Base-by-base conservation (phyloP, 2,888 invertebrate species). In the Nudaria mundana region DNA sequence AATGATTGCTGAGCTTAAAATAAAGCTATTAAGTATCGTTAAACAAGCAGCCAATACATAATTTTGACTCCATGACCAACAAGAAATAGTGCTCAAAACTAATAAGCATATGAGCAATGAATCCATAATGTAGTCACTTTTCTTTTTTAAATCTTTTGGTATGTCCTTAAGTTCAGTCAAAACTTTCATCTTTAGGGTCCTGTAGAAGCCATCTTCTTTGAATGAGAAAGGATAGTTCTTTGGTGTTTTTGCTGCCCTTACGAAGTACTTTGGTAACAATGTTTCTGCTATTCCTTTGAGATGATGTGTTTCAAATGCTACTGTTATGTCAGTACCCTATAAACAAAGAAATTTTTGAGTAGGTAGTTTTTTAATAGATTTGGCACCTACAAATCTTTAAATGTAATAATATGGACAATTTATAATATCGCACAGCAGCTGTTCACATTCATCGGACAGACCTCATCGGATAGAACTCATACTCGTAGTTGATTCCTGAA, bases 221-320 rank as follows among this genome's bases (percentile, higher is more conserved):
- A 96, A 94, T 0, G 94, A 95, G 48, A 93, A 92, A 0, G 95
- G 94, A 1, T 93, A 91, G 64, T 92, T 93, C 58, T 96, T 88
- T 0, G 92, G 91, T 0, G 77, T 71, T 4, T 66, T 75, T 0
- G 94, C 93, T 46, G 93, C 89, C 14, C 90, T 89, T 0, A 94
- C 89, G 62, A 90, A 93, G 71, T 91, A 96, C 63, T 93, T 94
- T 3, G 90, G 86, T 3, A 96, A 72, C 32, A 94, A 53, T 18
- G 85, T 81, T 60, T 92, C 91, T 0, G 95, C 92, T 1, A 81
- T 76, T 0, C 84, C 81, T 29, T 85, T 81, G 12, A 92, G 52
- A 60, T 93, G 93, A 61, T 92, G 91, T 0, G 87, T 76, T 80
- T 92, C 91, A 43, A 92, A 93, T 5, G 89, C 81, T 62, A 92